Evolutionary conservation across 1,140 invertebrate species (phyloP).

Genomic region (Amyelois transitella): DNA sequence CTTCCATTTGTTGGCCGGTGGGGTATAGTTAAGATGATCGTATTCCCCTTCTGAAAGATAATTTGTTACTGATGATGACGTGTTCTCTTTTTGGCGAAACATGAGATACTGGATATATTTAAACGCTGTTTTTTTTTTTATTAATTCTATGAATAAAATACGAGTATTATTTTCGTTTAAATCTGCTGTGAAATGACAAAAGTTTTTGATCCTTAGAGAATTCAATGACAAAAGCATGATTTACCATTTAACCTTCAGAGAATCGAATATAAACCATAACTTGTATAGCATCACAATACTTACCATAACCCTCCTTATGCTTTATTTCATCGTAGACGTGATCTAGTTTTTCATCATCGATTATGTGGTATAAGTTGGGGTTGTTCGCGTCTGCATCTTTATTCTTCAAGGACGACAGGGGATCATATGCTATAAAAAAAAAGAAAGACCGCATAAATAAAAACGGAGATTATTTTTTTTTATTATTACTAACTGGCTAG

Average conservation of each 20-base stretch:
- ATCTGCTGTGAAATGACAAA: no score
- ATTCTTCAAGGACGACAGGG: slow-evolving; percentile 81
- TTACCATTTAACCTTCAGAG: no score
- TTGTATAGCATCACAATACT: slow-evolving; percentile 8
- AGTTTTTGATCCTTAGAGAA: no score
- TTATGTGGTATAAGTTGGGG: slow-evolving; percentile 89
- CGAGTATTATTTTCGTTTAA: no score
- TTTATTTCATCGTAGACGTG: slow-evolving; percentile 96
- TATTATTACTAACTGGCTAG: no score
- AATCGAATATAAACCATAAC: not conserved
- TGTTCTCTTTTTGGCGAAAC: no score
- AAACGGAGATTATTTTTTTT: no score
- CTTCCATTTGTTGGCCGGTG: slow-evolving; percentile 86
- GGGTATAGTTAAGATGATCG: slow-evolving; percentile 89
- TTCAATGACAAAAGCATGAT: no score
- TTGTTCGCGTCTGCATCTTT: slow-evolving; percentile 88
- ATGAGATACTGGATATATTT: no score
- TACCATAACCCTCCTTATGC: slow-evolving; percentile 79
- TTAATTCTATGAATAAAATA: no score
- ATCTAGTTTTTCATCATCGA: slow-evolving; percentile 83
- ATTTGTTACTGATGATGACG: not conserved
- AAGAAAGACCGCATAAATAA: slow-evolving; percentile 7
- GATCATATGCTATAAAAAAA: slow-evolving; percentile 76
- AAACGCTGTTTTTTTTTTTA: not conserved
- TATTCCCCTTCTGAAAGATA: slow-evolving; percentile 82